Evolutionary conservation across 2,797 vertebrate genomes (phyloP), one percentile per base, ranked within the genome.

Genomic region (Megaceryle alcyon): DNA sequence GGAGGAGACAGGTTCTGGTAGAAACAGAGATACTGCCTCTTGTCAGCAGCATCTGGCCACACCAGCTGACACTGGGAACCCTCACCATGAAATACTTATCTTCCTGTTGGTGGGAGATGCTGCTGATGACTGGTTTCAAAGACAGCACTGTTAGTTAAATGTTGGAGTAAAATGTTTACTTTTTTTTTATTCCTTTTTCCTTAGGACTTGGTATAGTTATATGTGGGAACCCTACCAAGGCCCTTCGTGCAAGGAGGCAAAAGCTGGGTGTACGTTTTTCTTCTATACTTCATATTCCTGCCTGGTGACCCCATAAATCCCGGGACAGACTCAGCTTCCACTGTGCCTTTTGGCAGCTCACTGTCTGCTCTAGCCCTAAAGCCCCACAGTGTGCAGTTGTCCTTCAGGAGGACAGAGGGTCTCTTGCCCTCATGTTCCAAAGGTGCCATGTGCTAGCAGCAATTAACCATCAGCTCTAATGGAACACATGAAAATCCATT

Each of bases 181-280:
- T 25, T 85, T 82, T 64, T 19, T 25, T 85, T 82, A 61, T 20
- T 44, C 35, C n/a, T 85, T 82, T 96, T 89, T 92, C 57, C 39
- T 15, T 95, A 99, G 99, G 99, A 78, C 96, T 98, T 13, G 81
- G 98, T 53, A 98, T 96, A 39, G 98, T 99, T 68, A 99, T 99
- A 77, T 99, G 99, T 97, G 99, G 99, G 77, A 99, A 99, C 95
- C 99, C 99, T 9, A 97, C 98, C 73, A 98, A 98, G 96, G 99
- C 98, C 63, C 98, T 99, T 57, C 95, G 97, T 69, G 98, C 98
- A 22, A 98, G 98, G 49, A 98, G 98, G 75, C 98, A 98, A 89
- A 99, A 98, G 91, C 85, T 98, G 70, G 98, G 90, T 96, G 99
- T 99, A 98, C 79, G 96, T 86, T 92, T 86, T 86, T 65, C 75